phyloP scores from a whole-genome alignment of 2,888 invertebrate species.

The Holacanthella duospinosa region DNA sequence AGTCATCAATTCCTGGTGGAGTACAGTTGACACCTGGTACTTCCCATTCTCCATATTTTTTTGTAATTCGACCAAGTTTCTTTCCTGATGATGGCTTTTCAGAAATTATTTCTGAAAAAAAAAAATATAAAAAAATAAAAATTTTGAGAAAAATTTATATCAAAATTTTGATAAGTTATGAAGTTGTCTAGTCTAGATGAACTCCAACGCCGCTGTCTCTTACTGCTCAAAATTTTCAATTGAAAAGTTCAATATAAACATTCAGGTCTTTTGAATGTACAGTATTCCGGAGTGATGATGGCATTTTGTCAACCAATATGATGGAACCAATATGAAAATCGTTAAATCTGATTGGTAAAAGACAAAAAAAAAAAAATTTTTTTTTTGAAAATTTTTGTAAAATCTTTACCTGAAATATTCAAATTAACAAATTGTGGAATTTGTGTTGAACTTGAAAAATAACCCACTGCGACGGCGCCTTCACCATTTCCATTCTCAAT shows the following conservation, averaged over 20 bases:
- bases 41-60: conserved; percentile 26
- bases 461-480: neutral
- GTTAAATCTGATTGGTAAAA: neutral
- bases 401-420: neutral
- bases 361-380: no score
- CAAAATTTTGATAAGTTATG: no score
- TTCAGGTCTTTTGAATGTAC: neutral
- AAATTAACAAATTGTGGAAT: no score
- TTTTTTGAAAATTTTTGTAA: neutral
- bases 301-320: neutral
- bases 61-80: no score
- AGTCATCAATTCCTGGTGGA: conserved; percentile 53
- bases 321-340: neutral
- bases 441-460: neutral
- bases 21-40: conserved; percentile 44
- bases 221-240: neutral
- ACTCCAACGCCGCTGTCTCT: neutral
- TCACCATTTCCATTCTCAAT: neutral
- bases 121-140: neutral
- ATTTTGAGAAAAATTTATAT: neutral
- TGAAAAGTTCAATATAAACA: neutral
- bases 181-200: neutral
- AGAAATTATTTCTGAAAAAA: neutral
- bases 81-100: neutral
- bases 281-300: neutral